A percentile compares a stretch with the other conserved stretches of the same genome.
Conservation (phyloP, 1,140 invertebrate genomes). For the Ptiloglossa arizonensis region DNA sequence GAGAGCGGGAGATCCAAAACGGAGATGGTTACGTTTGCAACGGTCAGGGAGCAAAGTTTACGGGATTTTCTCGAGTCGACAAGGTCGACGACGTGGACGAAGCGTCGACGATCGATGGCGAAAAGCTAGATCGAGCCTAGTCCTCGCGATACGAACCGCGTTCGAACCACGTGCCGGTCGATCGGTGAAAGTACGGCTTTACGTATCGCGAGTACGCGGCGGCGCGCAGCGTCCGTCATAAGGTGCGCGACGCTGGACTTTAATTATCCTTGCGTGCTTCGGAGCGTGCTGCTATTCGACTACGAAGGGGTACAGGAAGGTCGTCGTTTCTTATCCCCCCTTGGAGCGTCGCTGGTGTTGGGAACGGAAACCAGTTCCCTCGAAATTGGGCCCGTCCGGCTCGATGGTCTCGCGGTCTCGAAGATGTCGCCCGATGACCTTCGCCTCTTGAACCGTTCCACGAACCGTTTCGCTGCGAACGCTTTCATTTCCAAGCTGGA, state of each 20-base stretch:
- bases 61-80: too few species aligned
- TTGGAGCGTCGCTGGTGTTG: slow-evolving; percentile 17
- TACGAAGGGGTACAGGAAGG: slow-evolving; percentile 5
- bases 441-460: slow-evolving; percentile 24
- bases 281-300: slow-evolving; percentile 24
- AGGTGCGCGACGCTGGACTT: slow-evolving; percentile 62
- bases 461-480: neutral
- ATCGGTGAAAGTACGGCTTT: slow-evolving; percentile 69
- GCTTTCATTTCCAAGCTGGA: neutral
- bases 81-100: too few species aligned
- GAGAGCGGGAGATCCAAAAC: too few species aligned
- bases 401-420: neutral
- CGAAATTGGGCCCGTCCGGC: neutral
- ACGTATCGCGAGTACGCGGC: slow-evolving; percentile 58
- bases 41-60: too few species aligned
- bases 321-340: slow-evolving; percentile 1
- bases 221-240: slow-evolving; percentile 61
- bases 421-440: slow-evolving; percentile 36
- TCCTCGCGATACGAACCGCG: neutral
- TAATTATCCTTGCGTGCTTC: slow-evolving; percentile 59
- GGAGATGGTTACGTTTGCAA: too few species aligned
- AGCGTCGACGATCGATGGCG: too few species aligned
- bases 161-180: slow-evolving; percentile 59
- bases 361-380: slow-evolving; percentile 54
- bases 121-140: neutral